Base-by-base conservation (phyloP, 2,797 vertebrate genomes). In the Diplodus sargus region DNA sequence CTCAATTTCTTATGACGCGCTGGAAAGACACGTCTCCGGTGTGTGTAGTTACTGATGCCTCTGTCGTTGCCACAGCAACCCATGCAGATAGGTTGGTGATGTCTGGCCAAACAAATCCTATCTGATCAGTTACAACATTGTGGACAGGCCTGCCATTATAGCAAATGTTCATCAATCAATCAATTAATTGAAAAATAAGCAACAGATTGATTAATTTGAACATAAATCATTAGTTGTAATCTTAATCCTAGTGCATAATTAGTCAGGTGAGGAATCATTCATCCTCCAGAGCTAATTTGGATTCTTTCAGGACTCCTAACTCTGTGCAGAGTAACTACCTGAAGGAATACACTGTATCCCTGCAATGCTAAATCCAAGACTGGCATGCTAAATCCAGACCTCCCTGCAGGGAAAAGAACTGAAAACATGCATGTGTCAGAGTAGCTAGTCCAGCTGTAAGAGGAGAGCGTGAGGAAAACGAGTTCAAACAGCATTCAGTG, bases 391-490 rank as follows among this genome's bases (percentile, higher is more conserved):
- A 84, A 79, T 70, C 70, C 78, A 87, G 75, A 85, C 73, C 53
- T 83, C 79, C 72, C 85, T 70, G 75, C 70, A 56, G 84, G 79
- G 82, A 75, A 61, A 47, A 54, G 39, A 76, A 66, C 70, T 78
- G 68, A 76, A 72, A 89, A 84, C 90, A 88, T 84, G 85, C 89
- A 79, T 80, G 60, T 70, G 84, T 85, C 51, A 75, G 76, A 77
- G 66, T 62, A 70, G 43, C 81, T 15, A 16, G 72, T 72, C 30
- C 59, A 48, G 48, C 30, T 16, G 17, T 22, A 70, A n/a, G 20
- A 54, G 74, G 60, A 51, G 53, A 62, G 52, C 70, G 42, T 47
- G 53, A 76, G 62, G 39, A 62, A 56, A 52, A 79, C 28, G 5
- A 68, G 66, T 68, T 68, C 78, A 79, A 69, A 74, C 74, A 61